A percentile compares a stretch with the other conserved stretches of the same genome.
phyloP scores from a whole-genome alignment of 53 echinoderm and acorn worm genomes.

The Antedon mediterranea region DNA sequence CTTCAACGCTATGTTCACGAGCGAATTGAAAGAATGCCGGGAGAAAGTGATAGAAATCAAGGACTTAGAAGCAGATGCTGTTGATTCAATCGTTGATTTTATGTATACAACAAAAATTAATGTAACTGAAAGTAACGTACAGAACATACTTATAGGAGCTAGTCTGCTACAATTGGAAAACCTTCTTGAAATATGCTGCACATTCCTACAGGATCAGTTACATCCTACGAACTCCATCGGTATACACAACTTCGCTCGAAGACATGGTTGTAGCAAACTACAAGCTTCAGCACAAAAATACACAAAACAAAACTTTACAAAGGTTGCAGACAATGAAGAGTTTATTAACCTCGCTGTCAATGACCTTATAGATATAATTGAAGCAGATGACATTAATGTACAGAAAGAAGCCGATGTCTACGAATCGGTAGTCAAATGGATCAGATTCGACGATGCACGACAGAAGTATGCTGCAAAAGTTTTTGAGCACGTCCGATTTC shows the following conservation, averaged over 20 bases:
- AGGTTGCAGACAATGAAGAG: slow-evolving; percentile 70
- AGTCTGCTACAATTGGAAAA: slow-evolving; percentile 79
- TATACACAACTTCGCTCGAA: slow-evolving; percentile 64
- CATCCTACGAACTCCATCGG: slow-evolving; percentile 89
- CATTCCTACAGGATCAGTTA: slow-evolving; percentile 67
- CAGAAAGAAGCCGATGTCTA: slow-evolving; percentile 83
- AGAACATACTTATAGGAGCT: slow-evolving; percentile 58
- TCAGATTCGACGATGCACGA: slow-evolving; percentile 35
- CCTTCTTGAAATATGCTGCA: slow-evolving; percentile 44
- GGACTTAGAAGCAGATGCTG: slow-evolving; percentile 49
- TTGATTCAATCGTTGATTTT: slow-evolving; percentile 69
- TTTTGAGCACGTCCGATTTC: slow-evolving; percentile 86
- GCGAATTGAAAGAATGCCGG: slow-evolving; percentile 50
- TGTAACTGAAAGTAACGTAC: slow-evolving; percentile 67
- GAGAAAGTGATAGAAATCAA: slow-evolving; percentile 53
- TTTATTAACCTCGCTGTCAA: slow-evolving; percentile 46
- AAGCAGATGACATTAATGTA: slow-evolving; percentile 69
- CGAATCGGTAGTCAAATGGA: slow-evolving; percentile 52
- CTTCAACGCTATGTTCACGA: slow-evolving; percentile 98
- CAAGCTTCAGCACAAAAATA: slow-evolving; percentile 50
- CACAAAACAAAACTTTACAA: slow-evolving; percentile 55
- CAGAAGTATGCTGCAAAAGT: slow-evolving; percentile 34
- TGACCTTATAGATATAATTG: slow-evolving; percentile 48
- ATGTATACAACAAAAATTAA: slow-evolving; percentile 60
- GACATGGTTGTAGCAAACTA: slow-evolving; percentile 77